These are phyloP conservation scores for Drosophila pallidifrons DNA, from an alignment of 1,140 invertebrate species.

Conservation along the genomic window DNA sequence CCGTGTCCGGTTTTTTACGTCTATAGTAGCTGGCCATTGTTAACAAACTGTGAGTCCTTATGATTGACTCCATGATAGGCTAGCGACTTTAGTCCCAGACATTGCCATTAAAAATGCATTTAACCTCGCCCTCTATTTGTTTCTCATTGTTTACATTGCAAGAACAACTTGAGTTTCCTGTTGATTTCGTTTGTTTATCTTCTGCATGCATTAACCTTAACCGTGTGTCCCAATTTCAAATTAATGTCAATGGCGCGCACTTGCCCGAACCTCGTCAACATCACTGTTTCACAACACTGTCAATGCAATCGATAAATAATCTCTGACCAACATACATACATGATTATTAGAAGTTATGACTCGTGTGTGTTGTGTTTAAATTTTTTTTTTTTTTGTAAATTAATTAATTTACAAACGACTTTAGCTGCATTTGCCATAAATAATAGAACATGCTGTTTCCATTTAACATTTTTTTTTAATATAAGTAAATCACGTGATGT, in stretches of 20 bases:
- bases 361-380: no score
- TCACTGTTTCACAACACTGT: slow-evolving; percentile 35
- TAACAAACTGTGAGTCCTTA: slow-evolving; percentile 52
- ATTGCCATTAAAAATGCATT: slow-evolving; percentile 63
- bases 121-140: slow-evolving; percentile 54
- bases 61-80: slow-evolving; percentile 29
- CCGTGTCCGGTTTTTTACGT: slow-evolving; percentile 73
- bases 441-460: neutral
- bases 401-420: neutral
- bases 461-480: neutral
- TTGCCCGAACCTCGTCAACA: neutral
- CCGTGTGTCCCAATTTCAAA: slow-evolving; percentile 71
- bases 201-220: slow-evolving; percentile 79
- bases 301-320: neutral
- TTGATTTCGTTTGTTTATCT: slow-evolving; percentile 77
- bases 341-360: no score
- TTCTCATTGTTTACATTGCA: slow-evolving; percentile 53
- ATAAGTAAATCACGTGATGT: neutral
- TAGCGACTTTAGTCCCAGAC: slow-evolving; percentile 48
- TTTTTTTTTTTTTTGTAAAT: neutral
- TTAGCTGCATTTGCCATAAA: no score
- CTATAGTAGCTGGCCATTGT: slow-evolving; percentile 78
- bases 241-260: slow-evolving; percentile 60
- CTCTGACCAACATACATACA: neutral
- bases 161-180: slow-evolving; percentile 71